These are phyloP conservation scores for Aphelinus certus DNA, from an alignment of 1,140 invertebrate species.

Conservation along the genomic window DNA sequence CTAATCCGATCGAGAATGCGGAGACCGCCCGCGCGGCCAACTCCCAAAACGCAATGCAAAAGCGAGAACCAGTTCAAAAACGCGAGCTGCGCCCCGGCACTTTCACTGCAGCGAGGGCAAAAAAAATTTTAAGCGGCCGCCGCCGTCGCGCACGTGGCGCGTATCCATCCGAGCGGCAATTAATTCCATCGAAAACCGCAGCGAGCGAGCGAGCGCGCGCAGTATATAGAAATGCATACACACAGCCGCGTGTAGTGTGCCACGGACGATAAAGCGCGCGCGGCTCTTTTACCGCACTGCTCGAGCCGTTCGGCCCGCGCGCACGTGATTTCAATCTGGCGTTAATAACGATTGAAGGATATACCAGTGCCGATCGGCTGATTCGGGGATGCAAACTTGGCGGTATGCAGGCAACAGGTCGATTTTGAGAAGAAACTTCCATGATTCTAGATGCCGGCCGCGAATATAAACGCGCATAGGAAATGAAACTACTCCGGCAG, in stretches of 20 bases:
- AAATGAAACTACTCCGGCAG: too few species aligned
- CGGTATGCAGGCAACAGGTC: too few species aligned
- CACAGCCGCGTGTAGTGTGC: not conserved
- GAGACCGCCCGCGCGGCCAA: too few species aligned
- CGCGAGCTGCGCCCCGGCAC: not conserved
- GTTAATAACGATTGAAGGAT: not conserved
- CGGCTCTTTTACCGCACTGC: too few species aligned
- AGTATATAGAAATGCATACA: not conserved
- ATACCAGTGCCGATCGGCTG: not conserved
- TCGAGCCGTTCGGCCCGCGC: not conserved
- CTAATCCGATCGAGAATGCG: too few species aligned
- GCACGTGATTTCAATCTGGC: conserved; percentile 1
- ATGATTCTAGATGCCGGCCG: too few species aligned
- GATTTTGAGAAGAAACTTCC: too few species aligned
- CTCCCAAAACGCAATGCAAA: too few species aligned
- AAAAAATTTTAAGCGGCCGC: not conserved
- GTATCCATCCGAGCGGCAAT: conserved; percentile 27
- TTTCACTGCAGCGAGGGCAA: not conserved
- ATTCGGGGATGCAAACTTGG: too few species aligned
- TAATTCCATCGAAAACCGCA: conserved; percentile 12
- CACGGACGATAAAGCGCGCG: not conserved
- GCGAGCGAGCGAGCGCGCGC: not conserved
- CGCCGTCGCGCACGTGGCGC: conserved; percentile 4
- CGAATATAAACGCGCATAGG: too few species aligned
- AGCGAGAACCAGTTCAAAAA: too few species aligned